phyloP scores from a whole-genome alignment of 1,140 invertebrate genomes.

The Drosophila sp. region DNA sequence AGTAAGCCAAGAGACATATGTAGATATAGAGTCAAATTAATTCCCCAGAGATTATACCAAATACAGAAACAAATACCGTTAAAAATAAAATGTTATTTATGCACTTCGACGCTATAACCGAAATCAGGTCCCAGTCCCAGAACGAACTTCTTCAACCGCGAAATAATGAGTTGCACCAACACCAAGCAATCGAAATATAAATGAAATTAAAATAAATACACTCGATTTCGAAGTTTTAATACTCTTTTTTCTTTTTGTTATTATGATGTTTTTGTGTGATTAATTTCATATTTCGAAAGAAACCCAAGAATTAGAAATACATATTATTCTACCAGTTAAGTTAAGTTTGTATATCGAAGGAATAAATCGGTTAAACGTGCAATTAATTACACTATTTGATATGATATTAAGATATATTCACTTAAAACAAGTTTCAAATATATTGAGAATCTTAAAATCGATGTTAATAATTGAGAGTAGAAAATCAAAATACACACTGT shows the following conservation, averaged over 20 bases:
- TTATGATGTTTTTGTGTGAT: no score
- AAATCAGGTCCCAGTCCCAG: conserved; percentile 49
- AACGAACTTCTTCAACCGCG: conserved; percentile 71
- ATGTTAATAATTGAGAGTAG: not conserved
- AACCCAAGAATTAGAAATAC: no score
- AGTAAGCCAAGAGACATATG: conserved; percentile 54
- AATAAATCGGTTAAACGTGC: no score
- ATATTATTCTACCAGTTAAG: no score
- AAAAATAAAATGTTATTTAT: conserved; percentile 67
- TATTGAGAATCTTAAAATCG: no score
- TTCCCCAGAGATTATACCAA: conserved; percentile 69
- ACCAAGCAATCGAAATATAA: conserved; percentile 23
- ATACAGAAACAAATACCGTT: conserved; percentile 61
- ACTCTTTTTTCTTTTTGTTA: no score
- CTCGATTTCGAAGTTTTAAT: conserved; percentile 7
- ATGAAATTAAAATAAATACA: conserved; percentile 16
- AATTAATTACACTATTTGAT: no score
- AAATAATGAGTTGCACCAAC: conserved; percentile 71
- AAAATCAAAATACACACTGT: not conserved
- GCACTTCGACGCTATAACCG: conserved; percentile 71
- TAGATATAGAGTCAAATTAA: conserved; percentile 53
- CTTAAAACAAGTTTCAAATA: no score
- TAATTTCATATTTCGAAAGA: no score
- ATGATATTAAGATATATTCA: no score
- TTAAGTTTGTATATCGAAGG: no score